Base-by-base conservation (phyloP, 2,113 vertebrate genomes). In the Engraulis encrasicolus region DNA sequence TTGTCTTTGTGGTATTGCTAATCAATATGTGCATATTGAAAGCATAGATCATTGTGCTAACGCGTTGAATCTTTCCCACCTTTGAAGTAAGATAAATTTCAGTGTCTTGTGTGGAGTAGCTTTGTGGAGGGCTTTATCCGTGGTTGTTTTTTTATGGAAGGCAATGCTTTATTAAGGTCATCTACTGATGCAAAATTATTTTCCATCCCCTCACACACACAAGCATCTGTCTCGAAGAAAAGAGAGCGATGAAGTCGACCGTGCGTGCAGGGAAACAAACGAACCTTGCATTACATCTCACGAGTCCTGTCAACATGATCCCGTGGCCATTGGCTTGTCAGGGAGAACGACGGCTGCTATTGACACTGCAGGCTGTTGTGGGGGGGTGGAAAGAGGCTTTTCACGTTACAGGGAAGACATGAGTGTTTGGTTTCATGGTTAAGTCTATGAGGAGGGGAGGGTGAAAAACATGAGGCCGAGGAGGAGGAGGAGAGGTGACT, bases 21-120 rank as follows among this genome's bases (percentile, higher is more conserved):
- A 91, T 91, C 88, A 61, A 89, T 91, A 90, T 49, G 78, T 74
- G 52, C 87, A 85, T 89, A 89, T 86, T 87, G 88, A 89, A 89
- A 83, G 36, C 66, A 40, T 86, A 89, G 86, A 89, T 91, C 86
- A 85, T 84, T 54, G 58, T 82, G 83, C 85, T 87, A 83, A 89
- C 86, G 81, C 40, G 45, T 83, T 83, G 66, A 85, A 80, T 80
- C 79, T 86, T 38, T n/a, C 27, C 52, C 18, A 45, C 66, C 18
- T 48, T 78, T 77, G 83, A 83, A 85, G 66, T 52, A 38, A 49
- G 77, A 86, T 77, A 83, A 23, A 83, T 85, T 81, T 49, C 79
- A 80, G 82, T 87, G 83, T 52, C 78, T 66, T 15, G 85, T 88
- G 83, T 77, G 78, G 52, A 40, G 48, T 6, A 48, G n/a, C n/a